Evolutionary conservation across 2,113 vertebrate genomes (phyloP), one percentile per base, ranked within the genome.

Genomic region (Ciconia maguari): DNA sequence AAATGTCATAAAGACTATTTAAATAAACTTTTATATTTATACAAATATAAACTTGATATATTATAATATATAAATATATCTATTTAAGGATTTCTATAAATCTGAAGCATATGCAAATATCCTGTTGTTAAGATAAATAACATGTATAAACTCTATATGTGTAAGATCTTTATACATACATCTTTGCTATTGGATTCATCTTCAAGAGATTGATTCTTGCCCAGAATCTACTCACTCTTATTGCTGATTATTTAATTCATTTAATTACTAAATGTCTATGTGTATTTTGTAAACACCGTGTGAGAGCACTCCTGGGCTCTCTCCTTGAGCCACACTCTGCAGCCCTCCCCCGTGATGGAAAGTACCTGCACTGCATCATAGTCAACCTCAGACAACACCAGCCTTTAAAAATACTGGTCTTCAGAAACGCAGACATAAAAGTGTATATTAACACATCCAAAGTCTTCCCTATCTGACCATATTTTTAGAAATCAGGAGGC

Each of bases 291-390:
- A 74, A 87, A 57, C 24, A 60, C 1, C 3, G 2, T 69, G 60
- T 52, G 34, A 57, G 8, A 78, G 6, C 19, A 48, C 5, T 49
- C 38, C 25, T 62, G 46, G 24, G 41, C 38, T 74, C 17, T n/a
- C 4, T 64, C 25, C 58, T 61, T 36, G 13, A 82, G 27, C 34
- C 62, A 34, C 14, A 19, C 4, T n/a, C 34, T 85, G 14, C 30
- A 92, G 14, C 9, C 7, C 2, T 12, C 3, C 16, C 25, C 4
- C 0, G 2, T 7, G 38, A 38, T 38, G 38, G 38, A 38, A 38
- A 38, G 38, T 9, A 38, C 38, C 38, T 38, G 24, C 7, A 42
- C 7, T 57, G 13, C 60, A 74, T 74, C 30, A 57, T 41, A 7
- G 7, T 48, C 65, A 64, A 4, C 30, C 27, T 78, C 32, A n/a